Base-by-base conservation (phyloP, 2,797 vertebrate species). In the Sebastes dallii region DNA sequence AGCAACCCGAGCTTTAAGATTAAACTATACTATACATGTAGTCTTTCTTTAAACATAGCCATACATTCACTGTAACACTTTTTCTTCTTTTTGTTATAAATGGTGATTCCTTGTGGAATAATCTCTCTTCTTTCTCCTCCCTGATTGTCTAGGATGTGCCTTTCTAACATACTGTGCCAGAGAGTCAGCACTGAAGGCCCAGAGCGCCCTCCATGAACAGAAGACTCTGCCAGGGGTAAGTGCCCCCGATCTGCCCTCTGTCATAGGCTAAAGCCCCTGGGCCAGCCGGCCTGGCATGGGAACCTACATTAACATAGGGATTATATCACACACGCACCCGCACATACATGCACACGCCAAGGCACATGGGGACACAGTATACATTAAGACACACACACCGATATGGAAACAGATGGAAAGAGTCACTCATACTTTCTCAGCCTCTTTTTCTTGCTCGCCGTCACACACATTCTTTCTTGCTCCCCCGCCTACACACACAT, bases 91-190 rank as follows among this genome's bases (percentile, higher is more conserved):
- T 46, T 42, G 16, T 24, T 13, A 39, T 65, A 32, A 67, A 62
- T 52, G 24, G 5, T 39, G 30, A 22, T 66, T 29, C 30, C 52
- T 58, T 77, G 64, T 78, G 24, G 20, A 81, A 72, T 87, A 75
- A 88, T 84, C 66, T 90, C 65, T 89, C 78, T 68, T 70, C 54
- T 93, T 78, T 92, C 66, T 92, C 93, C 66, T 92, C 79, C 62
- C 78, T 84, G 32, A 72, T 46, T 74, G 78, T 88, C 30, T 80
- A 96, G 96, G 96, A 96, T 96, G 96, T 96, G 96, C 96, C 96
- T 96, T 96, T 96, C 95, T 96, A 93, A 96, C 96, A 92, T 96
- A 96, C 94, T 96, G 95, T 95, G 96, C 96, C 94, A 96, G 96
- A 95, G 96, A 96, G 91, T 96, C 95, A 87, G 96, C 96, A 83